Evolutionary conservation across 92 coral and sea anemone species (phyloP).

Genomic region (Parazoanthus darwini): DNA sequence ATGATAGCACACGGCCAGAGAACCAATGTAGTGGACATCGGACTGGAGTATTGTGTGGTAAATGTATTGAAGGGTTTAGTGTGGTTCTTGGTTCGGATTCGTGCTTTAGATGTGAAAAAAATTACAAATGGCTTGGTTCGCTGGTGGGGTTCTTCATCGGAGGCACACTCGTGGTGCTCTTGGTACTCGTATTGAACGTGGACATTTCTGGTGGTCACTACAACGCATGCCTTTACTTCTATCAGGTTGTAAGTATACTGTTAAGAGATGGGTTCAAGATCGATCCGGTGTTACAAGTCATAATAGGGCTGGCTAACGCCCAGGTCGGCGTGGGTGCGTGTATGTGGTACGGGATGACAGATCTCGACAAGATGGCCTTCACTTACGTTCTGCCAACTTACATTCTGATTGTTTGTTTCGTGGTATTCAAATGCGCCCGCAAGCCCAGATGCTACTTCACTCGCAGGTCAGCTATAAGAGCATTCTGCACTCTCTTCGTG

Average conservation of each 20-base stretch:
- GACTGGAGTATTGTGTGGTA: constrained; percentile 70
- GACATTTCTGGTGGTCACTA: constrained; percentile 67
- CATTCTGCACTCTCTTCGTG: constrained; percentile 70
- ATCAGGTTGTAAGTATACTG: constrained; percentile 62
- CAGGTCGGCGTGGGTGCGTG: constrained; percentile 73
- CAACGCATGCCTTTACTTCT: constrained; percentile 70
- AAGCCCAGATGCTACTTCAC: constrained; percentile 56
- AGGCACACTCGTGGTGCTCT: constrained; percentile 53
- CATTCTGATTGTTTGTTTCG: constrained; percentile 53
- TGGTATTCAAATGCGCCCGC: constrained; percentile 52
- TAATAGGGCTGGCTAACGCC: constrained; percentile 72
- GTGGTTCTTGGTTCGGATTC: constrained; percentile 64
- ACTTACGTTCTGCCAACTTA: constrained; percentile 68
- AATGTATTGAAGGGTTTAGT: constrained; percentile 57
- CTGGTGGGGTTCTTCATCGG: constrained; percentile 38
- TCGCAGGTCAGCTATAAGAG: constrained; percentile 64
- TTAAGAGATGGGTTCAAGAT: constrained; percentile 59
- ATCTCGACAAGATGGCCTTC: constrained; percentile 63
- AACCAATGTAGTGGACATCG: constrained; percentile 63
- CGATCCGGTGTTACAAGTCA: constrained; percentile 60
- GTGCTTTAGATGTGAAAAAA: constrained; percentile 49
- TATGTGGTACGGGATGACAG: constrained; percentile 79
- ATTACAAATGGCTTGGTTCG: constrained; percentile 56
- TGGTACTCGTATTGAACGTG: constrained; percentile 52
- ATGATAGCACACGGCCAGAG: constrained; percentile 34